phyloP scores from a whole-genome alignment of 2,113 vertebrate species.

The Sapayoa aenigma region DNA sequence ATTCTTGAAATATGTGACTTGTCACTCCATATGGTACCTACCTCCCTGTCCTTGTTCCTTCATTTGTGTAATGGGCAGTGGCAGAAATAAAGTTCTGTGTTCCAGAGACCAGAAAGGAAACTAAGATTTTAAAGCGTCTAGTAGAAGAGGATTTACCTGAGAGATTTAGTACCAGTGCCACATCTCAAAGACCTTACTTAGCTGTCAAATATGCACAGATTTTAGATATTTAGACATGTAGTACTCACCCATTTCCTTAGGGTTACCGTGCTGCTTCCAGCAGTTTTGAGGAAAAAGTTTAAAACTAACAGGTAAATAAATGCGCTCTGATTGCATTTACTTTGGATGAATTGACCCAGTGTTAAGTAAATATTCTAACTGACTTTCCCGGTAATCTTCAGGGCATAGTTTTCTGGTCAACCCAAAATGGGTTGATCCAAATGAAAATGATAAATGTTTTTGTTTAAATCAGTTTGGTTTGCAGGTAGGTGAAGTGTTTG shows the following conservation, averaged over 20 bases:
- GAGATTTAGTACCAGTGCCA: not conserved
- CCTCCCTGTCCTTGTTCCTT: not conserved
- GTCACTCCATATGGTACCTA: not conserved
- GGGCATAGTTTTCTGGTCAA: not conserved
- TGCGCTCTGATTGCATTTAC: not conserved
- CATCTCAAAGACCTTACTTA: not conserved
- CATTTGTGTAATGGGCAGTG: not conserved
- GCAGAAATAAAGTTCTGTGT: not conserved
- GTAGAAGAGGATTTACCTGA: not conserved
- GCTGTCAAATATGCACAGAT: not conserved
- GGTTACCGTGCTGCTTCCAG: not conserved
- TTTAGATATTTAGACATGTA: not conserved
- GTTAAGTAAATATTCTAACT: not conserved
- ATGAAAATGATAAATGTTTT: not conserved
- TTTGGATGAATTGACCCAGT: not conserved
- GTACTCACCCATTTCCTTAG: not conserved
- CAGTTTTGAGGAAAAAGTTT: not conserved
- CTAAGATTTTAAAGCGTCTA: not conserved
- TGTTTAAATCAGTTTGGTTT: not conserved
- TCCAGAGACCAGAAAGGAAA: not conserved
- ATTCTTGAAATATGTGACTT: not conserved
- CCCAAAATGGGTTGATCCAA: not conserved
- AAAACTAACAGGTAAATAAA: not conserved
- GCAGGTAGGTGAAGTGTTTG: not conserved
- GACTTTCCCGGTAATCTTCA: not conserved